These are phyloP conservation scores for Rhinoderma darwinii DNA, from an alignment of 2,113 vertebrate genomes.

Conservation along the genomic window DNA sequence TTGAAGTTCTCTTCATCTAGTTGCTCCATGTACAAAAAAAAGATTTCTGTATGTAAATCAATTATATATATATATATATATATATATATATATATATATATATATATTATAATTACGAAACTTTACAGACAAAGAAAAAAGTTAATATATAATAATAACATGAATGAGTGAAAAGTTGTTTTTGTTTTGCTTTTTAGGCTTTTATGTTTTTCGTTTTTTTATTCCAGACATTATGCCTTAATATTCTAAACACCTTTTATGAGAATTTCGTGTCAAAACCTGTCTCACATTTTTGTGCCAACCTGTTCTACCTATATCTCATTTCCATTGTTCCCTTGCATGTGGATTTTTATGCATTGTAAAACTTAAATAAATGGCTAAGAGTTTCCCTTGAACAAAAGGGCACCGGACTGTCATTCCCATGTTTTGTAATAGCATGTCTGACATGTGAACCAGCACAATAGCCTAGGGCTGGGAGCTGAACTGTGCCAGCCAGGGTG, in stretches of 20 bases:
- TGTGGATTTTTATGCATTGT: neutral
- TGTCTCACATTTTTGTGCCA: neutral
- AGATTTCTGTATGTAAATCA: neutral
- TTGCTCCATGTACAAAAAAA: neutral
- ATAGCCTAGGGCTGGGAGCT: conserved; percentile 2
- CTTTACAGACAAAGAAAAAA: neutral
- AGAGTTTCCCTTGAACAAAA: conserved; percentile 17
- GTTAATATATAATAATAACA: neutral
- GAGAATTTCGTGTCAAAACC: neutral
- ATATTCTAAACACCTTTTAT: neutral
- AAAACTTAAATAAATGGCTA: neutral
- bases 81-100: too few relatives aligned
- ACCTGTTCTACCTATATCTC: neutral
- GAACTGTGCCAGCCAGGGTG: conserved; percentile 33
- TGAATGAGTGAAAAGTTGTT: too few relatives aligned
- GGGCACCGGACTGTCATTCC: neutral
- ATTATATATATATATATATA: too few relatives aligned
- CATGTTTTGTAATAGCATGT: conserved; percentile 30
- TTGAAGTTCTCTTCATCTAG: neutral
- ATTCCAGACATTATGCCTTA: too few relatives aligned
- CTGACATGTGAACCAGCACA: conserved; percentile 29
- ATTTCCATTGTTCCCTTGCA: neutral
- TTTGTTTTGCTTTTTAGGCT: too few relatives aligned
- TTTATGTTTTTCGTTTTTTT: too few relatives aligned
- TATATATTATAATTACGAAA: neutral